Base-by-base conservation (phyloP, 2,797 vertebrate genomes). In the Fistularia tabacaria region DNA sequence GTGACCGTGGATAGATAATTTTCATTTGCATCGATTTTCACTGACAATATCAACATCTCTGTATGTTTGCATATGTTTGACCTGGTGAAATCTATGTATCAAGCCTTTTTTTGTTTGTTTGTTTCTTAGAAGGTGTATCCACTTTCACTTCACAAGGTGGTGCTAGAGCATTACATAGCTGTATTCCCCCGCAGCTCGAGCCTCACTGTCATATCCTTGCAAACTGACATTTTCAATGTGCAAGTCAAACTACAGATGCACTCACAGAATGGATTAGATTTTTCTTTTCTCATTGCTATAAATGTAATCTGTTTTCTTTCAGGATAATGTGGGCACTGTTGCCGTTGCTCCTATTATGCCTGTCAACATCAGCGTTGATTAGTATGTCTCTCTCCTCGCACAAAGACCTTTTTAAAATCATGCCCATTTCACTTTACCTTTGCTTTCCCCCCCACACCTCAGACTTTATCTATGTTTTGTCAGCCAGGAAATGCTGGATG, bases 401-500 rank as follows among this genome's bases (percentile, higher is more conserved):
- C 9, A 50, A 49, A 68, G 12, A 51, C 44, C 49, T 57, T 9
- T 50, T 15, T 7, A 44, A 57, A 53, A 38, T 25, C 42, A 43
- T 46, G 10, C 14, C 56, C 25, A 49, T 49, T 60, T 47, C 10
- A 25, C 9, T 51, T 37, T 10, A 71, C 43, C 1, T 55, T 10
- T 46, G 25, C 7, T 62, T 54, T 37, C 37, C 37, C 6, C 6
- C 40, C 61, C 7, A 57, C 51, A 48, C 49, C 63, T 45, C 49
- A 25, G 25, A 25, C 25, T 25, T 25, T 25, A 25, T 9, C 72
- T 64, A 84, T 82, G 90, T 65, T 83, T 80, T 91, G 88, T 81
- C 84, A 99, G 97, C 81, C 89, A 92, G 82, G 90, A 85, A 83
- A 87, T 95, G 85, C 88, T 94, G 80, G 90, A 88, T 50, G 85